A percentile compares a stretch with the other conserved stretches of the same genome.
Evolutionary conservation across 2,888 invertebrate genomes (phyloP).

Genomic region (Nephrotoma guestfalica): DNA sequence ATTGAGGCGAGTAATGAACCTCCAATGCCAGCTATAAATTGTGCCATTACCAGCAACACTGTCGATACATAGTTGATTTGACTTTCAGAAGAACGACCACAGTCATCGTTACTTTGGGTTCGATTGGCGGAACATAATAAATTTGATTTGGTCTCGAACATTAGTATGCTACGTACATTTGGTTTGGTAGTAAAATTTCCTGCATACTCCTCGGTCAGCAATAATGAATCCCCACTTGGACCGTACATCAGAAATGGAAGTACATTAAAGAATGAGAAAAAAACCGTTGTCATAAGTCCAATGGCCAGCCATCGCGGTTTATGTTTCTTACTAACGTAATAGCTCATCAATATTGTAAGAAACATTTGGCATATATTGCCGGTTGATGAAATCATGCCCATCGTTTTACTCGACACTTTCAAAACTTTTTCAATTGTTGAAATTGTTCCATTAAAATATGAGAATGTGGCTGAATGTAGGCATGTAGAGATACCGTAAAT

Average conservation of each 20-base stretch:
- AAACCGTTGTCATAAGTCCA: slow-evolving; percentile 32
- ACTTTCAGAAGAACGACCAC: slow-evolving; percentile 35
- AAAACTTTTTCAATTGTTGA: slow-evolving; percentile 40
- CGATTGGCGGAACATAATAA: slow-evolving; percentile 12
- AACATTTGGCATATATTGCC: slow-evolving; percentile 41
- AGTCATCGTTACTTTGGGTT: slow-evolving; percentile 11
- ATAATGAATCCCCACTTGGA: slow-evolving; percentile 47
- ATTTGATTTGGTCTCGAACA: slow-evolving; percentile 34
- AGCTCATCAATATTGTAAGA: slow-evolving; percentile 35
- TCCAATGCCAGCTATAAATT: slow-evolving; percentile 55
- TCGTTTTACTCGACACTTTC: slow-evolving; percentile 37
- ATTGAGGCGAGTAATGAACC: slow-evolving; percentile 52
- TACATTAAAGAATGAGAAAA: slow-evolving; percentile 50
- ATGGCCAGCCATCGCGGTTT: slow-evolving; percentile 40
- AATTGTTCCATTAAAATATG: slow-evolving; percentile 38
- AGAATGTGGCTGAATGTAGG: slow-evolving; percentile 41
- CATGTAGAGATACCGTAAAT: slow-evolving; percentile 44
- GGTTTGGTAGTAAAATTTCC: slow-evolving; percentile 33
- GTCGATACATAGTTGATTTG: slow-evolving; percentile 44
- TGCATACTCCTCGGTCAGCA: slow-evolving; percentile 44
- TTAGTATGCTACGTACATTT: slow-evolving; percentile 37
- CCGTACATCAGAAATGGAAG: slow-evolving; percentile 55
- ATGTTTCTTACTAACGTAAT: slow-evolving; percentile 38
- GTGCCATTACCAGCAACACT: slow-evolving; percentile 47
- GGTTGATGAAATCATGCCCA: slow-evolving; percentile 39